Conservation (phyloP, 2,888 invertebrate genomes). For the Xanthia icteritia region DNA sequence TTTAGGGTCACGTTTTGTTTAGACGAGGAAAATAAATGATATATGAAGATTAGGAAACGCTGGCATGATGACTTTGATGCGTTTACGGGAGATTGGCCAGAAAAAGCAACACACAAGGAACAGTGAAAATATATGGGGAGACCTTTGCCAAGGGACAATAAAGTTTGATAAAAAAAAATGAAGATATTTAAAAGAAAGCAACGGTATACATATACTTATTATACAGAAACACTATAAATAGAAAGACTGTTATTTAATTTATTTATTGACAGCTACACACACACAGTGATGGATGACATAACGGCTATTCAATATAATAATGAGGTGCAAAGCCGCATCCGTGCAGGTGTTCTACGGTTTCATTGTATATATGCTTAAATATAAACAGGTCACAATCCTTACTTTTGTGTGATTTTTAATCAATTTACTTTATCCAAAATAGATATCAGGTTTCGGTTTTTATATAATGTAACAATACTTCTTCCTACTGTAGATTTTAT, state of each 20-base stretch:
- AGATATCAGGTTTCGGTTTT: neutral
- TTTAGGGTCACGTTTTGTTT: constrained; percentile 20
- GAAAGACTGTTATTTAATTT: neutral
- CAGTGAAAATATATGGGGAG: neutral
- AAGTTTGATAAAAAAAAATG: neutral
- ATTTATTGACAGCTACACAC: neutral
- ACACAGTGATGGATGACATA: neutral
- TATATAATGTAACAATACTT: neutral
- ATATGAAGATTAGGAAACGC: neutral
- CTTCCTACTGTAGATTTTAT: neutral
- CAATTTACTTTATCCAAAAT: neutral
- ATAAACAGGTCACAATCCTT: constrained; percentile 4
- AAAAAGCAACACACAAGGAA: neutral
- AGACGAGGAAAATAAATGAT: neutral
- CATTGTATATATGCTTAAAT: constrained; percentile 5
- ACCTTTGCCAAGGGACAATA: neutral
- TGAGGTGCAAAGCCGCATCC: constrained; percentile 7
- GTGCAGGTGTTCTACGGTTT: constrained; percentile 25
- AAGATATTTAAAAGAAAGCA: neutral
- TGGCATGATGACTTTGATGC: no score
- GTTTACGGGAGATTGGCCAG: no score
- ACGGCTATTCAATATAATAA: constrained; percentile 10
- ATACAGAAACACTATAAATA: neutral
- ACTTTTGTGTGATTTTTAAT: constrained; percentile 9
- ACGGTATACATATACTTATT: neutral